Evolutionary conservation across 2,888 invertebrate genomes (phyloP), one percentile per base, ranked within the genome.

Genomic region (Eupsilia transversa): DNA sequence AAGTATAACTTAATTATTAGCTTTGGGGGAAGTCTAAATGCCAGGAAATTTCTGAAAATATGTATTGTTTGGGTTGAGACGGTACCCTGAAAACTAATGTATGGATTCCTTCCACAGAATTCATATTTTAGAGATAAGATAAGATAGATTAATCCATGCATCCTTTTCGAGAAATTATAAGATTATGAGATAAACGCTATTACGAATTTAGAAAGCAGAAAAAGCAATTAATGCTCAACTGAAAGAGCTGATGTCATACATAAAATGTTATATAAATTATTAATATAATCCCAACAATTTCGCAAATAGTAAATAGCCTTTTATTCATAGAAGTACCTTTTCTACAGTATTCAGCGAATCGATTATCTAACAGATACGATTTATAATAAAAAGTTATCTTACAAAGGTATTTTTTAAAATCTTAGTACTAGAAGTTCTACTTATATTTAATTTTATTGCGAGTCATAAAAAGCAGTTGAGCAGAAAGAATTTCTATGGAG

Each of bases 1-100:
- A 86, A 87, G 86, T 84, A 88, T 88, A 91, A 92, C 92, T 92
- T 89, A 91, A 92, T 93, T 92, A 93, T 91, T 89, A 87, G 86
- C 88, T 87, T 76, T 77, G 77, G n/a, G n/a, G n/a, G 72, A 82
- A 73, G 73, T 85, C 77, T 85, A 84, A 87, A 81, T 86, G 84
- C 77, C 74, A 70, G 82, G 79, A 85, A 86, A 77, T 38, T 23
- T 6, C 82, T 87, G 82, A 33, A 20, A 30, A 30, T 54, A 54
- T 54, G 14, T 54, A 54, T 54, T 27, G 52, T 12, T 52, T n/a
- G 12, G 1, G n/a, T 17, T 49, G 1, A 1, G 4, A 52, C 12
- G 4, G n/a, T 12, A 52, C 5, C 52, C n/a, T 52, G 0, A 52
- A 52, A 52, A 52, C n/a, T n/a, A 12, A 52, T 52, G 27, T 52